Evolutionary conservation across 2,888 invertebrate genomes (phyloP).

Genomic region (Platynereis dumerilii): DNA sequence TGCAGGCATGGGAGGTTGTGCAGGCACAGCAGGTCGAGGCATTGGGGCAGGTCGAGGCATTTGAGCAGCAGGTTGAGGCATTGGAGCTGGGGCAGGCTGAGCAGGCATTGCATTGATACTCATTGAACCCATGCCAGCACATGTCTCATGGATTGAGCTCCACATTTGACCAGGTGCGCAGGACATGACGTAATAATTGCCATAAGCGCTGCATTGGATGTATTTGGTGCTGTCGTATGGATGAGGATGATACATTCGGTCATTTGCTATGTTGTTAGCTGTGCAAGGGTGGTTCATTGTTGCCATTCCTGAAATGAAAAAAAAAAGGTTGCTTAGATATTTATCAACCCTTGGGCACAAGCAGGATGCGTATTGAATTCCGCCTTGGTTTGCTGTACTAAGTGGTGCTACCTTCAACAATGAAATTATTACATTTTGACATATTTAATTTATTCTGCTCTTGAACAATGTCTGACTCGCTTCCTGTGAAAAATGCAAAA

Average conservation of each 20-base stretch:
- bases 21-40: constrained; percentile 5
- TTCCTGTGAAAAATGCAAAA: too few relatives aligned
- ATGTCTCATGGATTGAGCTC: constrained; percentile 20
- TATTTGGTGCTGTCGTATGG: constrained; percentile 37
- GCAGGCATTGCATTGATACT: too few relatives aligned
- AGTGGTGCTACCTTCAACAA: too few relatives aligned
- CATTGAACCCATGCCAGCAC: constrained; percentile 3
- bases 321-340: background rate
- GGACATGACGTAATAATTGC: constrained; percentile 36
- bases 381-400: too few relatives aligned
- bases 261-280: background rate
- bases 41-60: background rate
- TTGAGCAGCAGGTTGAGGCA: background rate
- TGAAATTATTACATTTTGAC: too few relatives aligned
- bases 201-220: constrained; percentile 40
- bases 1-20: background rate
- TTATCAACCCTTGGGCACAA: too few relatives aligned
- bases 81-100: background rate
- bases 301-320: constrained; percentile 3
- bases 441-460: too few relatives aligned
- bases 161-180: constrained; percentile 33
- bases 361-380: too few relatives aligned
- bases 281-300: background rate
- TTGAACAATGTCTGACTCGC: too few relatives aligned
- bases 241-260: constrained; percentile 31